Evolutionary conservation across 2,113 vertebrate species (phyloP), one percentile per base, ranked within the genome.

Genomic region (Paradisaea rubra): DNA sequence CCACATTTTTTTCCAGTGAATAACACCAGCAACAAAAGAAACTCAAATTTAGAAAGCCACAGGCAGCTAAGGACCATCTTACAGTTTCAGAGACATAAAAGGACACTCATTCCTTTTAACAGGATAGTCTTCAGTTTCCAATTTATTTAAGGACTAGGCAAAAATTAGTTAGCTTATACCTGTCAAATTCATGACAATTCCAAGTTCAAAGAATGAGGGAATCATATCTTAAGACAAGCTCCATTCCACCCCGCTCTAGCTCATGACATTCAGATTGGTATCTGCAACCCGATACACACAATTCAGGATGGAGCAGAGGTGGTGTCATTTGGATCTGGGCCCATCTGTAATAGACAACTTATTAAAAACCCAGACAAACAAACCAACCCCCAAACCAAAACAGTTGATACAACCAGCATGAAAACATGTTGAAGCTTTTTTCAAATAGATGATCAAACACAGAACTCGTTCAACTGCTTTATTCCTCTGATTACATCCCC

Each of bases 11-110:
- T 92, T 70, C 57, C 77, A 57, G 57, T 91, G 91, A 92, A 81
- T 94, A 93, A 95, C 41, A 86, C 14, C 49, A 84, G 50, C 70
- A 91, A 91, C 91, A 94, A 93, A 97, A 87, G 83, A 76, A 94
- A 79, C 65, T 91, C 47, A 78, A 68, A 92, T 82, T 94, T 92
- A 94, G 91, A 85, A 92, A 91, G 61, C 52, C 4, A 2, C 24
- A 71, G 42, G 65, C 74, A 81, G 66, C 88, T 82, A 70, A 74
- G 72, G 65, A 82, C 47, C 78, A 63, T 52, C 61, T 86, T 54
- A 66, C 6, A 22, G 33, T 66, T 94, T 73, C 89, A 89, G 57
- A 21, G 3, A 68, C 65, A 44, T 60, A 66, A 86, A 78, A 39
- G 2, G 15, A 84, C 35, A 92, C 37, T 76, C 42, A 25, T 5